These are phyloP conservation scores for Benthosema pterotum DNA, from an alignment of 2,797 vertebrate species.

Conservation along the genomic window DNA sequence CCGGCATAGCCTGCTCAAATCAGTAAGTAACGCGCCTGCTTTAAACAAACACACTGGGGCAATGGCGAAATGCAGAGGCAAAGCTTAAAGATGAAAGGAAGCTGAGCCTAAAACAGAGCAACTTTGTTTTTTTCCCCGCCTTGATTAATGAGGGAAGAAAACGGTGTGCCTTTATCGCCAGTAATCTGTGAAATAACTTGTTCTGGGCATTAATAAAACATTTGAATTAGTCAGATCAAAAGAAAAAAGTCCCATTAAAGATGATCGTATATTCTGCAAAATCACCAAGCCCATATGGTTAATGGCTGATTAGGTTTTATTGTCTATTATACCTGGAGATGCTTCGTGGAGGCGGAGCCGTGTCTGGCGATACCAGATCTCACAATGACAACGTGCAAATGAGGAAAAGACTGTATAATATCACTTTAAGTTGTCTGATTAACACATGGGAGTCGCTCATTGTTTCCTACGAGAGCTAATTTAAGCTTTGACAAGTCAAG, in stretches of 20 bases:
- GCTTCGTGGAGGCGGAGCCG: background rate
- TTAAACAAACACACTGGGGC: conserved; percentile 36
- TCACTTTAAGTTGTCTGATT: background rate
- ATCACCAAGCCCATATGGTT: conserved; percentile 20
- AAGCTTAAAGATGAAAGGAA: conserved; percentile 52
- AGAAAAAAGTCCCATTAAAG: conserved; percentile 39
- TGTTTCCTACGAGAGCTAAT: conserved; percentile 10
- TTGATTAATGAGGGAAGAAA: conserved; percentile 62
- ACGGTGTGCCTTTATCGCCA: conserved; percentile 34
- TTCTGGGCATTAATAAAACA: conserved; percentile 60
- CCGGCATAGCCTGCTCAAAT: conserved; percentile 33
- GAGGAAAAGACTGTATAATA: conserved; percentile 2
- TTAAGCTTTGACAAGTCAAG: conserved; percentile 9
- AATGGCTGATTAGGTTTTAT: conserved; percentile 12
- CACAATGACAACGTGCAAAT: background rate
- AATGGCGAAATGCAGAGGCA: conserved; percentile 17
- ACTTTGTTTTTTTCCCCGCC: conserved; percentile 35
- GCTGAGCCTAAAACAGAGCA: conserved; percentile 36
- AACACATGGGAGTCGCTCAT: background rate
- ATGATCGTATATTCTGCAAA: conserved; percentile 25
- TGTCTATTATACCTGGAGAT: conserved; percentile 13
- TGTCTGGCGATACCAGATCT: background rate
- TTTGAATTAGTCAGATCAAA: conserved; percentile 48
- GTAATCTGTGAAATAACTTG: conserved; percentile 64
- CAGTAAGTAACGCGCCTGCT: conserved; percentile 32